phyloP scores from a whole-genome alignment of 1,140 invertebrate genomes.

The Drosophila pseudoananassae region DNA sequence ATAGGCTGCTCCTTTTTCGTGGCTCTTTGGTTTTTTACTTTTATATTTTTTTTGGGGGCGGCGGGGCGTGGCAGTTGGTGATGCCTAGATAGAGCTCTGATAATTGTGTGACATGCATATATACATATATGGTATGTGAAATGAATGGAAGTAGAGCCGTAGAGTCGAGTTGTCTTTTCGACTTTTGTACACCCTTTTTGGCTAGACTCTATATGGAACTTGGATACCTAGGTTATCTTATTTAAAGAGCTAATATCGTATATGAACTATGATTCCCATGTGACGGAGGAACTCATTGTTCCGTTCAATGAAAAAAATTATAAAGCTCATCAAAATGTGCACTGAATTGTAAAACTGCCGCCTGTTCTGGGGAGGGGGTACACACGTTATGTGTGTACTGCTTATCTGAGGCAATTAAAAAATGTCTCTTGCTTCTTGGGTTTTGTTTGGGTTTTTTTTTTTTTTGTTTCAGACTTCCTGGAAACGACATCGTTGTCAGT shows the following conservation, averaged over 20 bases:
- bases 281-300: too few relatives aligned
- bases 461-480: slow-evolving; percentile 58
- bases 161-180: not conserved
- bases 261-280: too few relatives aligned
- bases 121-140: slow-evolving; percentile 46
- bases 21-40: not conserved
- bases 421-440: slow-evolving; percentile 52
- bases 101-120: slow-evolving; percentile 69
- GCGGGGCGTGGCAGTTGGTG: slow-evolving; percentile 21
- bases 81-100: slow-evolving; percentile 77
- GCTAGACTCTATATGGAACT: too few relatives aligned
- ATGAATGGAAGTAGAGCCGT: slow-evolving; percentile 45
- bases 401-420: slow-evolving; percentile 81
- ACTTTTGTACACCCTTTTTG: not conserved
- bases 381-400: slow-evolving; percentile 69
- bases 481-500: slow-evolving; percentile 29
- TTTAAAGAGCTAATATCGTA: too few relatives aligned
- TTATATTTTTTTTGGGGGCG: slow-evolving; percentile 1
- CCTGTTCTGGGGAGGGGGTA: slow-evolving; percentile 21
- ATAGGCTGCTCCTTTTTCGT: slow-evolving; percentile 26
- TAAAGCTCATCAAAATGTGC: slow-evolving; percentile 81
- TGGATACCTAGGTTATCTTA: too few relatives aligned
- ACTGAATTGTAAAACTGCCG: slow-evolving; percentile 81
- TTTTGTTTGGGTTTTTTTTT: not conserved
- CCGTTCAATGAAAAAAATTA: slow-evolving; percentile 51